Percentiles rank a stretch among this genome's conserved stretches.
Evolutionary conservation across 2,797 vertebrate genomes (phyloP).

Genomic region (Artibeus jamaicensis): DNA sequence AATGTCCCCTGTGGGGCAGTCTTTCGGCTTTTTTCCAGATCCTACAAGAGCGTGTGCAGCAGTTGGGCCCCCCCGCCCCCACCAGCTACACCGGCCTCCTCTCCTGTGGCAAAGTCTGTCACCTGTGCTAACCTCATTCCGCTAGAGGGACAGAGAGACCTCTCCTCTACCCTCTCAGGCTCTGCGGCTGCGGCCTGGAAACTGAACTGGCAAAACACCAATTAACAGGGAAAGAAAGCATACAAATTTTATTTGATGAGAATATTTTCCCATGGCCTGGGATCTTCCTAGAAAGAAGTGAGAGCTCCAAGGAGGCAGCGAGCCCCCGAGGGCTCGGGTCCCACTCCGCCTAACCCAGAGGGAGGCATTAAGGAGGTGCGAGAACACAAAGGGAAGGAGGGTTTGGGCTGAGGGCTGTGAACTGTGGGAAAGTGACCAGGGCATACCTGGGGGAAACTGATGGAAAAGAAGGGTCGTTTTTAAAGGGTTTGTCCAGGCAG

Average conservation of each 20-base stretch:
- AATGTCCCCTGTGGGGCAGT: neutral
- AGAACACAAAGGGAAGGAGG: neutral
- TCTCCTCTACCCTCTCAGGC: neutral
- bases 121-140: neutral
- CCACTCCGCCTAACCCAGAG: neutral
- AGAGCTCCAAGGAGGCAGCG: neutral
- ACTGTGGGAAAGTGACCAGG: neutral
- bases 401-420: neutral
- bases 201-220: neutral
- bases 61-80: neutral
- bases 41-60: neutral
- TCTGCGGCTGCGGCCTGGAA: neutral
- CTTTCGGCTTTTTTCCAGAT: neutral
- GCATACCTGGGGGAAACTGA: neutral
- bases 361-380: neutral
- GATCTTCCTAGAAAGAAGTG: neutral
- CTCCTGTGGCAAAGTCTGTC: too few relatives aligned
- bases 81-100: neutral
- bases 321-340: neutral
- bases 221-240: neutral
- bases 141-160: neutral
- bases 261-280: neutral
- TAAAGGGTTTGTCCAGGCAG: neutral
- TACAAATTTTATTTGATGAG: neutral
- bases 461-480: neutral